Conservation (phyloP, 2,113 vertebrate genomes). For the Rallus limicola region DNA sequence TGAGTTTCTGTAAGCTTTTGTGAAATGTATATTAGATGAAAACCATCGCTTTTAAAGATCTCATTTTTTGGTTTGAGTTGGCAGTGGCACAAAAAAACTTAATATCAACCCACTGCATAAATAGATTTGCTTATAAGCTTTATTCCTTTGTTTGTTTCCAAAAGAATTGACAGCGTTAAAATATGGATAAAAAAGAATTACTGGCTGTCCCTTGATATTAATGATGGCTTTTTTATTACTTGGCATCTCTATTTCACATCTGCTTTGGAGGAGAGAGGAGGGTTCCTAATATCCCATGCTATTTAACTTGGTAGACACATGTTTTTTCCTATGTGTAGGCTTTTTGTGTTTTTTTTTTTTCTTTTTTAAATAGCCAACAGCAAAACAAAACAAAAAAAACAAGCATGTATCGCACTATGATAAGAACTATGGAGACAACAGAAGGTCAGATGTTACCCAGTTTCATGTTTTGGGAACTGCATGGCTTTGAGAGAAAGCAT, state of each 20-base stretch:
- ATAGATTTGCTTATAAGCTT: neutral
- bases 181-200: neutral
- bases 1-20: neutral
- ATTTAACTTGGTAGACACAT: neutral
- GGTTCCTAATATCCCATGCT: neutral
- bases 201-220: neutral
- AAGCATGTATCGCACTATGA: neutral
- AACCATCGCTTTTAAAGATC: neutral
- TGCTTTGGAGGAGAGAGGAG: neutral
- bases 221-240: neutral
- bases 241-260: neutral
- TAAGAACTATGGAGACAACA: neutral
- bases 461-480: neutral
- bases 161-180: neutral
- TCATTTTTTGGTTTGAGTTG: neutral
- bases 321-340: neutral
- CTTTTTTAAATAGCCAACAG: neutral
- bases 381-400: neutral
- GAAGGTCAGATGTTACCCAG: neutral
- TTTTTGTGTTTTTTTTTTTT: neutral
- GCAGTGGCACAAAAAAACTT: neutral
- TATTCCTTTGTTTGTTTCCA: constrained; percentile 21
- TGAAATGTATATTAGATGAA: neutral
- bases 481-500: neutral
- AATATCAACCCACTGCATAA: neutral